Base-by-base conservation (phyloP, 2,888 invertebrate species). In the Tipula lateralis region DNA sequence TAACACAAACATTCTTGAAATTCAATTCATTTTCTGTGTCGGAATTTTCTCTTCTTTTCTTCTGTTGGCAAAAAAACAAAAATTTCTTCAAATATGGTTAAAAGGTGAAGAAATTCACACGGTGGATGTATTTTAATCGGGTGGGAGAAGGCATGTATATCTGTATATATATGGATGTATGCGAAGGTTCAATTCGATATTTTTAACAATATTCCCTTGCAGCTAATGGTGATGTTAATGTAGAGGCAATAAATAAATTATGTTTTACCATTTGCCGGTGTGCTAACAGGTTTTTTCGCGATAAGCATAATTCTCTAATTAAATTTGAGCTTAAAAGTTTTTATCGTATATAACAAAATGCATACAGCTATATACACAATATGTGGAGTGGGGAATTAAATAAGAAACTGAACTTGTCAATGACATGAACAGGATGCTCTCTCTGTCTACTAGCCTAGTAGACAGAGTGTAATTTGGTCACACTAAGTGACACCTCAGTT, bases 61-160 rank as follows among this genome's bases (percentile, higher is more conserved):
- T n/a, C n/a, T n/a, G n/a, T n/a, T n/a, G n/a, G n/a, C n/a, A n/a
- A n/a, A n/a, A n/a, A n/a, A n/a, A n/a, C n/a, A n/a, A 24, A 66
- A 7, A 66, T 66, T 24, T 50, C 16, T 24, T 66, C 66, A 9
- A 66, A 66, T 66, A 66, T 66, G 66, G 66, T 66, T 66, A 66
- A 66, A 66, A 66, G 66, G 66, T 66, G 66, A 66, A 66, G 24
- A 66, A 66, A 66, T 66, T 66, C 66, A 66, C 66, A 66, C 66
- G 66, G 9, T 66, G 66, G 12, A 24, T 66, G 66, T 24, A 66
- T 24, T 66, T 66, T 66, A 24, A 3, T 24, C 66, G 66, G 4
- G 24, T 7, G 66, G 2, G 66, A 36, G n/a, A 44, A 44, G 9
- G 36, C 9, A 32, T 32, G 36, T n/a, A 36, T 36, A 9, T 16